A percentile compares a stretch with the other conserved stretches of the same genome.
phyloP scores from a whole-genome alignment of 2,888 invertebrate species.

The Agrotis clavis region DNA sequence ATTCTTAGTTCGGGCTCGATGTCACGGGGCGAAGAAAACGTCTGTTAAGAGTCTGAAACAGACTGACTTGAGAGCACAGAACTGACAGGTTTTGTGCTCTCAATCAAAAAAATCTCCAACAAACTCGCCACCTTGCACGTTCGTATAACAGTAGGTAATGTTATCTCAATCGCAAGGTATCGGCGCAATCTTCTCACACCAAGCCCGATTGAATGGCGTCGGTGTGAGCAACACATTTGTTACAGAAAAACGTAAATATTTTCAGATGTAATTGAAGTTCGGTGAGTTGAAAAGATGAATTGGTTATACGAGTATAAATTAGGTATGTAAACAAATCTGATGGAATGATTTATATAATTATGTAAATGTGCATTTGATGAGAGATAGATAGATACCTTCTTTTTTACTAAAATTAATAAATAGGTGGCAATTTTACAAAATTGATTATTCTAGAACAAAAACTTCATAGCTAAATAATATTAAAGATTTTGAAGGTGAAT shows the following conservation, averaged over 20 bases:
- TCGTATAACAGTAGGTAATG: conserved; percentile 30
- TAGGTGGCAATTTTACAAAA: too few relatives aligned
- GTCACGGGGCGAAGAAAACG: too few relatives aligned
- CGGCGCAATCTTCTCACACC: conserved; percentile 52
- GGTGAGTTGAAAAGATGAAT: not conserved
- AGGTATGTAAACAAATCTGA: not conserved
- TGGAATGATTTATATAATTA: too few relatives aligned
- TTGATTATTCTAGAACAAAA: too few relatives aligned
- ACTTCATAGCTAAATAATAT: too few relatives aligned
- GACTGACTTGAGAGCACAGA: too few relatives aligned
- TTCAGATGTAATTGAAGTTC: conserved; percentile 8
- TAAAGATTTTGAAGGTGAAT: not conserved
- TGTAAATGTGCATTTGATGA: too few relatives aligned
- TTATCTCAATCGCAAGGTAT: conserved; percentile 58
- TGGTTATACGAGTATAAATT: not conserved
- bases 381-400: too few relatives aligned
- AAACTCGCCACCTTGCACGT: conserved; percentile 7
- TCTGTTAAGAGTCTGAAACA: too few relatives aligned
- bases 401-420: too few relatives aligned
- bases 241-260: conserved; percentile 26
- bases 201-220: conserved; percentile 39
- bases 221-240: conserved; percentile 40
- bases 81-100: too few relatives aligned
- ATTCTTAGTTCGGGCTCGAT: too few relatives aligned
- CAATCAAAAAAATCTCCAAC: conserved; percentile 2